Percentiles rank a stretch among this genome's conserved stretches.
Conservation (phyloP, 2,113 vertebrate genomes). For the Heterotis niloticus region DNA sequence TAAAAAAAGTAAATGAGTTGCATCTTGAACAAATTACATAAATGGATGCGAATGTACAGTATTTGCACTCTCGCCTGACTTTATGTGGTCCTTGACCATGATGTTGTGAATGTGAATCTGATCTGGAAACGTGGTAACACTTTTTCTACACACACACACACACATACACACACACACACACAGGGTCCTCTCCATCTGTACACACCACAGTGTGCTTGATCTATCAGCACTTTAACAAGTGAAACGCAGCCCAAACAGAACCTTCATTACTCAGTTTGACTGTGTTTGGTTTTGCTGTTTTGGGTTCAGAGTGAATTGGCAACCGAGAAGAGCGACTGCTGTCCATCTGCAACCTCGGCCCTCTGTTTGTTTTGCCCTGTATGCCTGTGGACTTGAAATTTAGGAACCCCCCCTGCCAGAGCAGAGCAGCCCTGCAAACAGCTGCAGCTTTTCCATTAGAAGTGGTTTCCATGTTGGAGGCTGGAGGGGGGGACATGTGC, state of each 20-base stretch:
- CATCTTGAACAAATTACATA: not conserved
- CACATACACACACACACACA: no score
- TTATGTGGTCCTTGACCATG: not conserved
- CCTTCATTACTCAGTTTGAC: no score
- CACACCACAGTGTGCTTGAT: no score
- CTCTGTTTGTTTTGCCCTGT: slow-evolving; percentile 35
- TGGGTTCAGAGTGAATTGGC: not conserved
- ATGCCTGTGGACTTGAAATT: slow-evolving; percentile 51
- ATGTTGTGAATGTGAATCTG: not conserved
- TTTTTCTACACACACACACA: no score
- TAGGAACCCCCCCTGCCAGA: slow-evolving; percentile 61
- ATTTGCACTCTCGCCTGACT: not conserved
- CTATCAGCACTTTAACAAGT: no score
- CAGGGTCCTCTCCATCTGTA: no score
- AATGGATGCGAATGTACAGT: not conserved
- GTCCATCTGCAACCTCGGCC: not conserved
- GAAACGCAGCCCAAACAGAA: no score
- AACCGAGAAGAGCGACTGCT: not conserved
- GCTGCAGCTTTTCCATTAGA: slow-evolving; percentile 77
- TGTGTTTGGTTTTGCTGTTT: no score
- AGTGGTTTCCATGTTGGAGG: slow-evolving; percentile 74
- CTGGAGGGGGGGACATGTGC: slow-evolving; percentile 66
- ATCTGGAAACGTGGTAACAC: not conserved
- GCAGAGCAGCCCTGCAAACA: slow-evolving; percentile 80
- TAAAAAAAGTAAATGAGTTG: no score